Conservation (phyloP, 2,888 invertebrate species). For the Coleophora deauratella region DNA sequence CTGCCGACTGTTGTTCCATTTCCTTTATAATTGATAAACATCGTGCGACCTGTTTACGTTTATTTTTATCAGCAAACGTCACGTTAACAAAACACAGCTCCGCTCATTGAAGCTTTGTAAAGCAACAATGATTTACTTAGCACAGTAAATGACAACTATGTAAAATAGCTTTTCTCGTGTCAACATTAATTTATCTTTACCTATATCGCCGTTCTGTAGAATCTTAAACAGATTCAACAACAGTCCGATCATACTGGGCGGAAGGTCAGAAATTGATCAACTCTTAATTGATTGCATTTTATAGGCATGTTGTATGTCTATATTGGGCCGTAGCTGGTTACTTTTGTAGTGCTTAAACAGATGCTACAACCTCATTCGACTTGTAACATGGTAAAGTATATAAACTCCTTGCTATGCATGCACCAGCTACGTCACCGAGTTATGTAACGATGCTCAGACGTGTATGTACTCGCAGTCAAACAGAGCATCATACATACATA, state of each 20-base stretch:
- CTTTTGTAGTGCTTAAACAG: no score
- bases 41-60: background rate
- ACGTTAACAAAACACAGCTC: constrained; percentile 23
- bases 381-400: no score
- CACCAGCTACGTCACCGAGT: no score
- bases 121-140: constrained; percentile 43
- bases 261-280: constrained; percentile 31
- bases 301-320: constrained; percentile 15
- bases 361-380: no score
- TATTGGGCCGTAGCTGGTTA: no score
- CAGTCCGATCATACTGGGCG: constrained; percentile 35
- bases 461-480: background rate
- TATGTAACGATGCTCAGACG: constrained; percentile 1
- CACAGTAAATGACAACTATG: constrained; percentile 27
- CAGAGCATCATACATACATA: no score
- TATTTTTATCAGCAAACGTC: constrained; percentile 24
- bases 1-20: no score
- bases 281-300: constrained; percentile 23
- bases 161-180: constrained; percentile 26
- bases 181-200: constrained; percentile 20
- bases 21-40: no score
- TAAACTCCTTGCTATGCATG: no score
- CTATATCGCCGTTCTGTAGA: constrained; percentile 21
- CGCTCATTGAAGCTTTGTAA: constrained; percentile 23
- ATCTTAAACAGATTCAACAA: constrained; percentile 45